Conservation (phyloP, 2,113 vertebrate species). For the Phalacrocorax pelagicus region DNA sequence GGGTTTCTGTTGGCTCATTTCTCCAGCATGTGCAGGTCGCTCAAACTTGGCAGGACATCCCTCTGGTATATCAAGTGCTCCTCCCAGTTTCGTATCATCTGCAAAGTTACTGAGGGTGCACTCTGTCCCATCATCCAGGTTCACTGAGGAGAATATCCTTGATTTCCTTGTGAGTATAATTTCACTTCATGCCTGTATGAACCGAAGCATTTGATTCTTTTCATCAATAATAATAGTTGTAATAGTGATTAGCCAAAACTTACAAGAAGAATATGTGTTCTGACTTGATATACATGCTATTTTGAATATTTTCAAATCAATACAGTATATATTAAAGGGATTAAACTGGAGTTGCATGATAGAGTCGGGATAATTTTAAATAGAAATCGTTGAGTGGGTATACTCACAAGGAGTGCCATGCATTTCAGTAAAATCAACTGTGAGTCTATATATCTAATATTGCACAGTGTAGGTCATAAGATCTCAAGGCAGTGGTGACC, state of each 20-base stretch:
- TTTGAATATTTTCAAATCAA: background rate
- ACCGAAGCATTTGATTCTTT: background rate
- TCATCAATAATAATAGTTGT: background rate
- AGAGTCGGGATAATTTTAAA: background rate
- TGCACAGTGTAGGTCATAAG: background rate
- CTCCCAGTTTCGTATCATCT: background rate
- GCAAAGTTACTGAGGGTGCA: background rate
- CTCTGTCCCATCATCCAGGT: background rate
- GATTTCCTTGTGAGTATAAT: background rate
- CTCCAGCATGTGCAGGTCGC: background rate
- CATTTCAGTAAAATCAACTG: background rate
- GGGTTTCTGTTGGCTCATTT: background rate
- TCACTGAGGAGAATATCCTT: background rate
- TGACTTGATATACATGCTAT: background rate
- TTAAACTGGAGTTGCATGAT: background rate
- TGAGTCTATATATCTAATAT: fast-evolving
- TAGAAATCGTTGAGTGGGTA: background rate
- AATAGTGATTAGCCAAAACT: background rate
- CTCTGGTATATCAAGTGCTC: background rate
- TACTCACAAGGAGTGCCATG: background rate
- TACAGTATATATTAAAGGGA: background rate
- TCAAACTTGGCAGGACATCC: background rate
- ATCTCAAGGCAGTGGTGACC: background rate
- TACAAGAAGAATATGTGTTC: background rate
- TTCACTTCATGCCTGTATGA: background rate